A percentile compares a stretch with the other conserved stretches of the same genome.
Conservation (phyloP, 92 coral and sea anemone species). For the Umimayanthus kanabou region DNA sequence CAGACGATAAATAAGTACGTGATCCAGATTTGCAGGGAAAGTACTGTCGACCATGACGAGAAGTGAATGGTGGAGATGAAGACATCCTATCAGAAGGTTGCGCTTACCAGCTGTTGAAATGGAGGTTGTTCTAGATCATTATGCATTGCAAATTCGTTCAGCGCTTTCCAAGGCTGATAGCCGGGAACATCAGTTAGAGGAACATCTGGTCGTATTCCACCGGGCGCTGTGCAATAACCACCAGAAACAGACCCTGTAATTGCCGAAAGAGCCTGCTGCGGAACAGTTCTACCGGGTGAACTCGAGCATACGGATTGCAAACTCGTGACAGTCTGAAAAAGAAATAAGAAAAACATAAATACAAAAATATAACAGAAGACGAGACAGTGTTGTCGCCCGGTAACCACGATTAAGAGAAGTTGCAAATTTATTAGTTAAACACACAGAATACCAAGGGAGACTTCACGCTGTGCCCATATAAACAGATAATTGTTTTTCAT, state of each 20-base stretch:
- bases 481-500: conserved; percentile 46
- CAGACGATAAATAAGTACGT: neutral
- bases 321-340: conserved; percentile 75
- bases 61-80: neutral
- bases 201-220: conserved; percentile 77
- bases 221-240: conserved; percentile 69
- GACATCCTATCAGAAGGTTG: conserved; percentile 21
- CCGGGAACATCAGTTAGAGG: conserved; percentile 79
- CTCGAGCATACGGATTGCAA: conserved; percentile 72
- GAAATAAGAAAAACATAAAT: conserved; percentile 38
- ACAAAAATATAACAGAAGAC: neutral
- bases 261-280: conserved; percentile 70
- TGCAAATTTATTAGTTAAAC: conserved; percentile 24
- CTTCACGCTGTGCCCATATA: conserved; percentile 36
- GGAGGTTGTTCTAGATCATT: conserved; percentile 96
- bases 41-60: neutral
- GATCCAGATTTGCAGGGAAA: neutral
- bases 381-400: neutral
- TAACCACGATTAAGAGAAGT: conserved; percentile 24
- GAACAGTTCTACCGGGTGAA: conserved; percentile 56
- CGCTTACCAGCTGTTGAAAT: conserved; percentile 97
- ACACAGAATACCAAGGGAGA: conserved; percentile 33
- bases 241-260: conserved; percentile 80
- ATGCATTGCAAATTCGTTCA: conserved; percentile 96
- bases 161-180: conserved; percentile 99